Evolutionary conservation across 2,113 vertebrate genomes (phyloP), one percentile per base, ranked within the genome.

Genomic region (Piprites chloris): DNA sequence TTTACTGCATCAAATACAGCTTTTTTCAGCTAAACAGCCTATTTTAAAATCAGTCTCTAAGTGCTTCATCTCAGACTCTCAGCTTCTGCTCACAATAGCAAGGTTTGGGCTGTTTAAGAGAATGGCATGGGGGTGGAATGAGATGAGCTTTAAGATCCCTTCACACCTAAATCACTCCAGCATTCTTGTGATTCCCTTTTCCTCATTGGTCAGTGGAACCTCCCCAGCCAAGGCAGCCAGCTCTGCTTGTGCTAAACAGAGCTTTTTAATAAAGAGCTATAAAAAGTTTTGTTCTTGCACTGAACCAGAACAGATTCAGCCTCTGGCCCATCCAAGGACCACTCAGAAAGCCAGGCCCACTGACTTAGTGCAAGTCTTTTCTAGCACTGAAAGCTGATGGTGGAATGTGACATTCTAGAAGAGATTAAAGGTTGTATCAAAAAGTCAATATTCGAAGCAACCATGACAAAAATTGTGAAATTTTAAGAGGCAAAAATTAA

Each of bases 261-360:
- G 69, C 89, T 66, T 65, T 85, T 86, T 74, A 88, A 88, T 56
- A 41, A 74, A 50, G 5, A 77, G 63, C 65, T 59, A 84, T 26
- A 58, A 88, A 84, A 88, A 65, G 63, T 80, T 84, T 65, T 27
- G 61, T 75, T 90, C 80, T 35, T 59, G 87, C 87, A 63, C 53
- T 93, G 86, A 90, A 66, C 56, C 66, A 68, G 79, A 95, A 93
- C 7, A 79, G 86, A 81, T 89, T 74, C 42, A n/a, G 81, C 63
- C 92, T 79, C 77, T 81, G 63, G 94, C 39, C 82, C 76, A 77
- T 7, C 0, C 2, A 37, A 46, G 46, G 32, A 44, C 8, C 35
- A 30, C 65, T 32, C 19, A 49, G 19, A 74, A 50, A 75, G 67
- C 61, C 79, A 41, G 1, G n/a, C 59, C 67, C 27, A 32, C 37